These are phyloP conservation scores for Volucella inflata DNA, from an alignment of 2,888 invertebrate species.

Conservation along the genomic window DNA sequence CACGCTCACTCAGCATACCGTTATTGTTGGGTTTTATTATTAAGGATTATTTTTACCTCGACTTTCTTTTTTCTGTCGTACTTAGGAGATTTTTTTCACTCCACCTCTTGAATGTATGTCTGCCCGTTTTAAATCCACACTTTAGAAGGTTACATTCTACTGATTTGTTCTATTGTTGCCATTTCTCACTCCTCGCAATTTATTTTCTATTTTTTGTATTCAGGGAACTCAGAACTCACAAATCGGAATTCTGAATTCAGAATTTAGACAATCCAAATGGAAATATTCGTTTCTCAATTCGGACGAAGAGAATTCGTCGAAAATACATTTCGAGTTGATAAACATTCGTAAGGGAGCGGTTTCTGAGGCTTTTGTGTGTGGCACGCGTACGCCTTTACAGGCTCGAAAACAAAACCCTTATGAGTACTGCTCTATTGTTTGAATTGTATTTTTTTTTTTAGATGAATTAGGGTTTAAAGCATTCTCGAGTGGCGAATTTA, in stretches of 20 bases:
- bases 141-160: conserved; percentile 67
- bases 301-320: conserved; percentile 8
- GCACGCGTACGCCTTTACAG: conserved; percentile 58
- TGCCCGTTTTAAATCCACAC: conserved; percentile 42
- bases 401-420: conserved; percentile 26
- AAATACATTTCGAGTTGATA: conserved; percentile 65
- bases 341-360: conserved; percentile 23
- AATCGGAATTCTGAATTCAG: too few relatives aligned
- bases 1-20: conserved; percentile 36
- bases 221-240: too few relatives aligned
- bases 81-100: background rate
- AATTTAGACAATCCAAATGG: conserved; percentile 29
- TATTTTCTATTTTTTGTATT: conserved; percentile 2
- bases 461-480: conserved; percentile 54
- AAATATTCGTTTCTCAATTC: conserved; percentile 49
- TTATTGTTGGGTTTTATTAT: conserved; percentile 67
- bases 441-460: conserved; percentile 47
- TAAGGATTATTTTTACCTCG: conserved; percentile 71
- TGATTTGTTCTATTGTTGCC: conserved; percentile 67
- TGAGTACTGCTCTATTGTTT: conserved; percentile 32
- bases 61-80: conserved; percentile 17
- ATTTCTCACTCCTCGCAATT: conserved; percentile 20
- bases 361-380: conserved; percentile 30
- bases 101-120: conserved; percentile 26
- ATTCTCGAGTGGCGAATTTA: conserved; percentile 81